Percentiles rank a stretch among this genome's conserved stretches.
phyloP scores from a whole-genome alignment of 2,888 invertebrate genomes.

The Mesorhabditis sp. region DNA sequence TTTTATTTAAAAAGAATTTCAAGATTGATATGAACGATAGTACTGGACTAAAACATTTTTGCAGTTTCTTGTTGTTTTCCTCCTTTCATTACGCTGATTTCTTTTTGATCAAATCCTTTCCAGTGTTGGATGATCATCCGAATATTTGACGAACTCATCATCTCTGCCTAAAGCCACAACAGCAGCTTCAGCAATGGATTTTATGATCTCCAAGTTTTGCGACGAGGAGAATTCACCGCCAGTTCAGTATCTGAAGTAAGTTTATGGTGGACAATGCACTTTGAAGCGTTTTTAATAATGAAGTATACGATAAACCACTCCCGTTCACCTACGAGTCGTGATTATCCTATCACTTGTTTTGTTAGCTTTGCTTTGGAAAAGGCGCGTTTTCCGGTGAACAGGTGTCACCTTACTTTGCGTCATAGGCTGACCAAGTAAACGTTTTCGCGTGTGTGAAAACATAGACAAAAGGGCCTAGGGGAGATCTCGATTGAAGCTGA shows the following conservation, averaged over 20 bases:
- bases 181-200: slow-evolving; percentile 32
- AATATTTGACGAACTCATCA: not conserved
- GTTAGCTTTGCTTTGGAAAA: not conserved
- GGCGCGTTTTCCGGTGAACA: not conserved
- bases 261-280: not conserved
- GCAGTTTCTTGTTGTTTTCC: too few species aligned
- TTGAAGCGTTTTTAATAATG: slow-evolving; percentile 2
- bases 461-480: too few species aligned
- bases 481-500: not conserved
- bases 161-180: not conserved
- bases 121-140: not conserved
- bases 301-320: not conserved
- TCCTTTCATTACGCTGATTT: too few species aligned
- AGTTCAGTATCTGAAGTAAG: not conserved
- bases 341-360: not conserved
- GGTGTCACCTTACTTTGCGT: not conserved
- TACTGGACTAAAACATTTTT: too few species aligned
- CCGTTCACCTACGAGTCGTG: not conserved
- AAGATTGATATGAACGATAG: too few species aligned
- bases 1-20: too few species aligned
- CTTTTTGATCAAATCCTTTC: not conserved
- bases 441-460: too few species aligned
- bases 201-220: slow-evolving; percentile 51
- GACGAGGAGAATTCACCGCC: slow-evolving; percentile 40
- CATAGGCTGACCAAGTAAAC: too few species aligned